Evolutionary conservation across 2,797 vertebrate genomes (phyloP).

Genomic region (Pristis pectinata): DNA sequence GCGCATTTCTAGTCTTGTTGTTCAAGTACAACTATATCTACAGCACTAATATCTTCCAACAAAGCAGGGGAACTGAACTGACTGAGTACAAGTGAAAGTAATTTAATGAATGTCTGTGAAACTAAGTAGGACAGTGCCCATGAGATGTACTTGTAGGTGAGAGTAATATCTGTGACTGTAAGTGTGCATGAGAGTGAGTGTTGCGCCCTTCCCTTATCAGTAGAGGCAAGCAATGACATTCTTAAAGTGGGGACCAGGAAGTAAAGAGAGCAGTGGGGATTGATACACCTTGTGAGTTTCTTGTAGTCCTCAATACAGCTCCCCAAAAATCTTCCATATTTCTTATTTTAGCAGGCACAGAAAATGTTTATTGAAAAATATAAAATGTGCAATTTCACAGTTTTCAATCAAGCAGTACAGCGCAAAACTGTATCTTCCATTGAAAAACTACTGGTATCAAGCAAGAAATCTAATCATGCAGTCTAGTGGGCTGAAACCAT

Average conservation of each 20-base stretch:
- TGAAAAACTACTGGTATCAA: neutral
- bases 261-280: neutral
- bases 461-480: slow-evolving; percentile 22
- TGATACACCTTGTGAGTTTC: neutral
- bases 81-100: neutral
- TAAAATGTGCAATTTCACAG: neutral
- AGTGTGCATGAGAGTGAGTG: neutral
- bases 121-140: neutral
- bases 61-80: too few relatives aligned
- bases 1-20: too few relatives aligned
- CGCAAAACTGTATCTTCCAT: neutral
- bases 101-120: neutral
- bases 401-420: neutral
- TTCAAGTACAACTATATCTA: too few relatives aligned
- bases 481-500: neutral
- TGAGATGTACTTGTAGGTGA: neutral
- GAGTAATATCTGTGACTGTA: neutral
- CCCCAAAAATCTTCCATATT: neutral
- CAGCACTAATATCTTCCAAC: too few relatives aligned
- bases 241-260: neutral
- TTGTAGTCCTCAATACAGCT: neutral
- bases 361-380: neutral
- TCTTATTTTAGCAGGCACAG: neutral
- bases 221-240: neutral
- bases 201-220: neutral